These are phyloP conservation scores for Atherix ibis DNA, from an alignment of 2,888 invertebrate genomes.

Conservation along the genomic window DNA sequence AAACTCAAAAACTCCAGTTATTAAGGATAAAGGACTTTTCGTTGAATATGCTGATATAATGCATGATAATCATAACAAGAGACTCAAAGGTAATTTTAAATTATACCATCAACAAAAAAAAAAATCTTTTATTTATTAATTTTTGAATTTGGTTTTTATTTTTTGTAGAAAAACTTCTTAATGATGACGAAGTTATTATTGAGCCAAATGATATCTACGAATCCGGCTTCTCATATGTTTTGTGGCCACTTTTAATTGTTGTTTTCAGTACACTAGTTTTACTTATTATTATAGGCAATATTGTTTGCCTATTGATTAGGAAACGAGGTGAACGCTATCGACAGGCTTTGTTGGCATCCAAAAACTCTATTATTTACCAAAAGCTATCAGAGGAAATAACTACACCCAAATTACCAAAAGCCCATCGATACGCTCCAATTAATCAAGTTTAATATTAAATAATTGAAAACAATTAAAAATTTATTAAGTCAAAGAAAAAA, in stretches of 20 bases:
- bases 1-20: constrained; percentile 15
- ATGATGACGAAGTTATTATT: constrained; percentile 27
- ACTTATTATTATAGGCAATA: constrained; percentile 37
- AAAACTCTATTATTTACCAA: constrained; percentile 50
- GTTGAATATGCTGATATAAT: constrained; percentile 24
- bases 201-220: constrained; percentile 32
- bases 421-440: constrained; percentile 45
- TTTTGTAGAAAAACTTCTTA: constrained; percentile 16
- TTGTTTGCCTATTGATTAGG: constrained; percentile 37
- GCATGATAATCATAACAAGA: constrained; percentile 24
- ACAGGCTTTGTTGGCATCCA: constrained; percentile 30
- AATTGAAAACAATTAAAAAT: too few relatives aligned
- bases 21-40: constrained; percentile 21
- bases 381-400: constrained; percentile 58
- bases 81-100: constrained; percentile 20
- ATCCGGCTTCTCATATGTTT: constrained; percentile 36
- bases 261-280: constrained; percentile 39
- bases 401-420: constrained; percentile 42
- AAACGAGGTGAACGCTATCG: constrained; percentile 34
- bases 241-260: constrained; percentile 43
- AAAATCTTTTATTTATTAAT: background rate
- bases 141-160: background rate
- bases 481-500: too few relatives aligned
- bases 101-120: too few relatives aligned
- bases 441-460: constrained; percentile 30